Evolutionary conservation across 2,113 vertebrate species (phyloP).

Genomic region (Phalacrocorax carbo): DNA sequence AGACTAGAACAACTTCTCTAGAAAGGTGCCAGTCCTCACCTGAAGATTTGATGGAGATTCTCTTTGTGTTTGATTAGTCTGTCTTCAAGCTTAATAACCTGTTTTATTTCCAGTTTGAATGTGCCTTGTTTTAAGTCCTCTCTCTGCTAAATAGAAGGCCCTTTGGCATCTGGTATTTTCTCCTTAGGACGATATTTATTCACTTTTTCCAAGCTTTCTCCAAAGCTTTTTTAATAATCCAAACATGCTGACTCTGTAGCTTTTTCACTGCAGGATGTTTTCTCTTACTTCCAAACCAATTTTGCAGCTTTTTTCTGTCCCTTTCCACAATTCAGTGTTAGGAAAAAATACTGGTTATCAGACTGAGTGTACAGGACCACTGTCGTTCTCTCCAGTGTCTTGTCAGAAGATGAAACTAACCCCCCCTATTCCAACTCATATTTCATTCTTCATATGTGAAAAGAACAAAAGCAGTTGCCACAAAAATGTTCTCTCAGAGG

Average conservation of each 20-base stretch:
- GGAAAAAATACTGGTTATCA: background rate
- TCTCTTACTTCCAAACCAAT: background rate
- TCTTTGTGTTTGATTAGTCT: background rate
- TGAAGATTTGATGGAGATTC: background rate
- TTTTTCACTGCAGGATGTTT: background rate
- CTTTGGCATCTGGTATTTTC: background rate
- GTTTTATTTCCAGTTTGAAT: background rate
- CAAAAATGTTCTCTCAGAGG: background rate
- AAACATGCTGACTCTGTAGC: background rate
- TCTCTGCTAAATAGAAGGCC: background rate
- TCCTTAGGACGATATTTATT: background rate
- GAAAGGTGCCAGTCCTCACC: background rate
- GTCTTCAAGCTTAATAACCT: background rate
- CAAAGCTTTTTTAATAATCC: constrained; percentile 13
- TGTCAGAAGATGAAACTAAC: background rate
- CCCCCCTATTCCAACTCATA: background rate
- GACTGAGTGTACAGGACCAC: background rate
- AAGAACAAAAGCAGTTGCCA: background rate
- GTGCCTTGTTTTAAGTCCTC: background rate
- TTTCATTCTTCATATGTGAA: background rate
- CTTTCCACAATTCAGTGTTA: background rate
- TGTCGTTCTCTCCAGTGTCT: background rate
- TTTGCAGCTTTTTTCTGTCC: background rate
- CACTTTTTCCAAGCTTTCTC: background rate
- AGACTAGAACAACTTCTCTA: background rate